These are phyloP conservation scores for Epirrhoe tristata DNA, from an alignment of 2,888 invertebrate species.

Conservation along the genomic window DNA sequence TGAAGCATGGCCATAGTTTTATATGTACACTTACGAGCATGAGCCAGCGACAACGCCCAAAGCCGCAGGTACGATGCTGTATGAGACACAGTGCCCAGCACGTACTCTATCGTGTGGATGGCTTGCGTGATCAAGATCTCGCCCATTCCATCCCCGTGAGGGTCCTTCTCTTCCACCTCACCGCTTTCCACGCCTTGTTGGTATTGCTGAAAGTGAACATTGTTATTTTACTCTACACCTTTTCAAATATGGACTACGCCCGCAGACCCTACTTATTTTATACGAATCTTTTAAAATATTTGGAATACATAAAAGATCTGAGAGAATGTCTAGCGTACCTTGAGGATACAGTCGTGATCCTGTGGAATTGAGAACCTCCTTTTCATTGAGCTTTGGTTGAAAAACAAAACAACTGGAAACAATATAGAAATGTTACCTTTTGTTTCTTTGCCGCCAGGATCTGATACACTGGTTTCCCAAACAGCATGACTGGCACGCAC, in stretches of 20 bases:
- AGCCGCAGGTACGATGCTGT: constrained; percentile 95
- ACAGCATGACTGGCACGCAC: constrained; percentile 91
- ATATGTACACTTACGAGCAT: too few species aligned
- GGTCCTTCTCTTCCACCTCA: constrained; percentile 54
- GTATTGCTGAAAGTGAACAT: constrained; percentile 54
- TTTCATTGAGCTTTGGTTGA: too few species aligned
- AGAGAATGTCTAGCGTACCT: too few species aligned
- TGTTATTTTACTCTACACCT: constrained; percentile 39
- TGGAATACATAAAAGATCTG: too few species aligned
- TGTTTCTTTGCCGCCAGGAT: constrained; percentile 74
- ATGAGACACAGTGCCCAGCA: constrained; percentile 95
- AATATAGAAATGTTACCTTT: constrained; percentile 55
- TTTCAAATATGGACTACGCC: too few species aligned
- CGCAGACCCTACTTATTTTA: too few species aligned
- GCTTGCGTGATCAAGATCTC: constrained; percentile 93
- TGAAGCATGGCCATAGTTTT: too few species aligned
- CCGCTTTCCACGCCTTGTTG: constrained; percentile 72
- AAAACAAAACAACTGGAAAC: background rate
- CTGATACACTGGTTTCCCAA: constrained; percentile 91
- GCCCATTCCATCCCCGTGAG: constrained; percentile 84
- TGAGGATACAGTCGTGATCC: too few species aligned
- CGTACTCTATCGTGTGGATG: constrained; percentile 96
- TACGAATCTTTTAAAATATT: too few species aligned
- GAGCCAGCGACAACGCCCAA: constrained; percentile 96
- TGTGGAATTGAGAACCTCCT: too few species aligned